Conservation (phyloP, 2,113 vertebrate species). For the Nycticorax nycticorax region DNA sequence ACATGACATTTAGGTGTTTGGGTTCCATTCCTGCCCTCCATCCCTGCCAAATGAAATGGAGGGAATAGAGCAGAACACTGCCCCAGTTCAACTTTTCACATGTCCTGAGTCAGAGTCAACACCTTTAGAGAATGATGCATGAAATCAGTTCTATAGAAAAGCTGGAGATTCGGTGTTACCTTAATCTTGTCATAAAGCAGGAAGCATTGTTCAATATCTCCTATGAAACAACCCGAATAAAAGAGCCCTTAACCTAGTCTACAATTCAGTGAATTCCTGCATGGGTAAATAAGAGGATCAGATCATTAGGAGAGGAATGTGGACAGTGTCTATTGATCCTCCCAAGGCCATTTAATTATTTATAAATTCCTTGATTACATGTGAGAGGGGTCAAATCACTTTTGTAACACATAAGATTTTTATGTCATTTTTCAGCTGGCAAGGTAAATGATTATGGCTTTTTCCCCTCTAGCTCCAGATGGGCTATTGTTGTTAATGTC, state of each 20-base stretch:
- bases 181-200: not conserved
- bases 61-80: not conserved
- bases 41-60: not conserved
- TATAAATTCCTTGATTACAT: constrained; percentile 60
- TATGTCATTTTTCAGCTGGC: constrained; percentile 54
- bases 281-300: not conserved
- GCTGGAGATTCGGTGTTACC: not conserved
- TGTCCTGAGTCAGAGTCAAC: not conserved
- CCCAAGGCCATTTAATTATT: constrained; percentile 54
- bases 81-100: not conserved
- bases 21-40: not conserved
- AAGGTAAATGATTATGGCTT: constrained; percentile 44
- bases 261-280: not conserved
- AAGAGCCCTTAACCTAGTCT: not conserved
- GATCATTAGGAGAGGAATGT: not conserved
- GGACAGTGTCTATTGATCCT: constrained; percentile 43
- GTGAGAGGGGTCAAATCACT: constrained; percentile 55
- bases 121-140: not conserved
- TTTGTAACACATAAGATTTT: constrained; percentile 37
- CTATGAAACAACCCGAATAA: not conserved
- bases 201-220: not conserved
- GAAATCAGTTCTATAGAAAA: not conserved
- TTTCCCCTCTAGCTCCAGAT: constrained; percentile 48
- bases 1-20: not conserved
- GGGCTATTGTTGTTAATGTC: constrained; percentile 44